A percentile compares a stretch with the other conserved stretches of the same genome.
Evolutionary conservation across 2,888 invertebrate genomes (phyloP).

Genomic region (Ochropleura leucogaster): DNA sequence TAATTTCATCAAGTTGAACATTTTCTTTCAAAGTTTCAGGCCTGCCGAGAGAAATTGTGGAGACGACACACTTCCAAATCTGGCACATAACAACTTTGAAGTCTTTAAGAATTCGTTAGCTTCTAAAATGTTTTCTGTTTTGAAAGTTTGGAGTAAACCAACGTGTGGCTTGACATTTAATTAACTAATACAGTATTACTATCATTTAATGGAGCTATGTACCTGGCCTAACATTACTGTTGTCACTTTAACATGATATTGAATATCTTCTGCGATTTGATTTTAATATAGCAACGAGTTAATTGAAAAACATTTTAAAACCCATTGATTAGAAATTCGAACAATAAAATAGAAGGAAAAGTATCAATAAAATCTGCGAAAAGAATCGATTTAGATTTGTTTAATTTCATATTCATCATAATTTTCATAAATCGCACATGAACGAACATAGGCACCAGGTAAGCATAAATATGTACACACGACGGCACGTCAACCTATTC

Average conservation of each 20-base stretch:
- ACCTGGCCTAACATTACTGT: not conserved
- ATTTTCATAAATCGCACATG: not conserved
- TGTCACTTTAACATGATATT: not conserved
- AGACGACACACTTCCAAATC: constrained; percentile 61
- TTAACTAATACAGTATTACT: not conserved
- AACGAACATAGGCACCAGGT: not conserved
- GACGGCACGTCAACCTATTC: no score
- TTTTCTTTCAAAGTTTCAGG: constrained; percentile 42
- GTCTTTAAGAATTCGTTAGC: constrained; percentile 66
- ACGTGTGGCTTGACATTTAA: not conserved
- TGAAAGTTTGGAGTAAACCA: constrained; percentile 48
- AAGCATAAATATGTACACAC: not conserved
- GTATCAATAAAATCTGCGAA: constrained; percentile 1
- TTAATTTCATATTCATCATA: constrained; percentile 1
- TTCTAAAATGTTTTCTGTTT: constrained; percentile 23
- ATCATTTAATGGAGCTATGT: no score
- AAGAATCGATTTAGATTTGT: constrained; percentile 1
- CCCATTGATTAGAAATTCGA: constrained; percentile 7
- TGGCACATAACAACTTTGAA: constrained; percentile 63
- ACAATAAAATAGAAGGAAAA: not conserved
- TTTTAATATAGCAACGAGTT: not conserved
- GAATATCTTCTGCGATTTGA: not conserved
- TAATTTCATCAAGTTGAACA: constrained; percentile 21
- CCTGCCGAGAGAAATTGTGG: constrained; percentile 23
- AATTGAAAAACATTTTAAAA: constrained; percentile 12